Evolutionary conservation across 2,888 invertebrate species (phyloP).

Genomic region (Neocrepidodera transversa): DNA sequence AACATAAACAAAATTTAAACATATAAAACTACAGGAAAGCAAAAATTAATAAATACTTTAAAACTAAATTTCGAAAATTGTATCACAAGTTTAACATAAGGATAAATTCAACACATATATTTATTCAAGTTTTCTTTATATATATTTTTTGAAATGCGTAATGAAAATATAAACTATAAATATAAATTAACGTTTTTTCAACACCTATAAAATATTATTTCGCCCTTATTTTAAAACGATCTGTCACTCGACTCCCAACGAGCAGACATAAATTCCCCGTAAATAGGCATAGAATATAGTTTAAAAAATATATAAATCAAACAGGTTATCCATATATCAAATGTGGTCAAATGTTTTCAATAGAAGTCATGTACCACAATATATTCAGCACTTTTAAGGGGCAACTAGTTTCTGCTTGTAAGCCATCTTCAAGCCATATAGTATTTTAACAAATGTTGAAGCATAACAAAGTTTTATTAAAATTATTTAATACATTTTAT

Average conservation of each 20-base stretch:
- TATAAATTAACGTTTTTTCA: neutral
- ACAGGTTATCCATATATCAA: too few species aligned
- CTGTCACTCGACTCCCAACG: neutral
- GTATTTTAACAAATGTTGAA: too few species aligned
- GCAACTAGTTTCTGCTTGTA: too few species aligned
- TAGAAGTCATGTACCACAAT: too few species aligned
- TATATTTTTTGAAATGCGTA: neutral
- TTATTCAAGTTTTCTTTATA: neutral
- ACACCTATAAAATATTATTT: neutral
- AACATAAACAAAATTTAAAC: too few species aligned
- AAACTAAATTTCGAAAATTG: constrained; percentile 14
- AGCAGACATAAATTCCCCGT: neutral
- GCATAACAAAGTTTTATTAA: too few species aligned
- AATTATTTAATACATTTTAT: too few species aligned
- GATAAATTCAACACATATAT: neutral
- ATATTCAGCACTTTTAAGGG: too few species aligned
- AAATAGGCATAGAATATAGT: too few species aligned
- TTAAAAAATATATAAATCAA: too few species aligned
- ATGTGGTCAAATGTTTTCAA: too few species aligned
- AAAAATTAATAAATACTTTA: constrained; percentile 15
- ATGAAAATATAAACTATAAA: neutral
- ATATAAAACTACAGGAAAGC: neutral
- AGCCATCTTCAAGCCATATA: too few species aligned
- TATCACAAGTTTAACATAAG: constrained; percentile 17
- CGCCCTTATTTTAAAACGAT: neutral